These are phyloP conservation scores for Dimorphilus gyrociliatus DNA, from an alignment of 2,888 invertebrate genomes.

Conservation along the genomic window DNA sequence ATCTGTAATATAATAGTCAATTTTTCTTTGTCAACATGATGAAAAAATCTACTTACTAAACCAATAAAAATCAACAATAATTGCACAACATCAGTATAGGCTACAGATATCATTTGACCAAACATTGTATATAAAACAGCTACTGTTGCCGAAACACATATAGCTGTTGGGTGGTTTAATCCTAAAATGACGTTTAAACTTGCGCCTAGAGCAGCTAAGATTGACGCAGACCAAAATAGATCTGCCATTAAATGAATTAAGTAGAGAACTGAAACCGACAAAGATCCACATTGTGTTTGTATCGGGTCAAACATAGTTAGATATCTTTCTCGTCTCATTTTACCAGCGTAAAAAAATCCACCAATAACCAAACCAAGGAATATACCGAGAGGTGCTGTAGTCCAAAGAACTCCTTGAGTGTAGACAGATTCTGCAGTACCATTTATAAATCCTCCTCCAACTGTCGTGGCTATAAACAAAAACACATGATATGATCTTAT, in stretches of 20 bases:
- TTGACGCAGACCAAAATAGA: slow-evolving; percentile 29
- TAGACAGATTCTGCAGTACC: slow-evolving; percentile 30
- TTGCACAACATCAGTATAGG: slow-evolving; percentile 28
- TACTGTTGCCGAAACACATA: slow-evolving; percentile 18
- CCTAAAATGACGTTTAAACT: slow-evolving; percentile 24
- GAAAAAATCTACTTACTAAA: slow-evolving; percentile 18
- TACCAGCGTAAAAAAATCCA: slow-evolving; percentile 21
- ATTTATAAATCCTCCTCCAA: slow-evolving; percentile 30
- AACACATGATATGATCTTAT: slow-evolving; percentile 1
- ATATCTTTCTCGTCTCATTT: slow-evolving; percentile 22
- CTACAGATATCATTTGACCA: slow-evolving; percentile 28
- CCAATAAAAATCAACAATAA: slow-evolving; percentile 20
- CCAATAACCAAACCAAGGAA: slow-evolving; percentile 22
- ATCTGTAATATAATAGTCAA: too few species aligned
- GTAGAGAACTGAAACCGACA: slow-evolving; percentile 18
- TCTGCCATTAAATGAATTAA: slow-evolving; percentile 24
- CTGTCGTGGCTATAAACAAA: slow-evolving; percentile 22
- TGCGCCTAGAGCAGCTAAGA: slow-evolving; percentile 25
- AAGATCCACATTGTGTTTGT: slow-evolving; percentile 18
- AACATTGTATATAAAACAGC: slow-evolving; percentile 24
- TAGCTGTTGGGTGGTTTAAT: slow-evolving; percentile 14
- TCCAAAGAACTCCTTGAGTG: slow-evolving; percentile 24
- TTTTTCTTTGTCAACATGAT: too few species aligned
- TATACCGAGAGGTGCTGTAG: slow-evolving; percentile 28
- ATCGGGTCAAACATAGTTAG: slow-evolving; percentile 29